Base-by-base conservation (phyloP, 2,113 vertebrate species). In the Sceloporus tristichus region DNA sequence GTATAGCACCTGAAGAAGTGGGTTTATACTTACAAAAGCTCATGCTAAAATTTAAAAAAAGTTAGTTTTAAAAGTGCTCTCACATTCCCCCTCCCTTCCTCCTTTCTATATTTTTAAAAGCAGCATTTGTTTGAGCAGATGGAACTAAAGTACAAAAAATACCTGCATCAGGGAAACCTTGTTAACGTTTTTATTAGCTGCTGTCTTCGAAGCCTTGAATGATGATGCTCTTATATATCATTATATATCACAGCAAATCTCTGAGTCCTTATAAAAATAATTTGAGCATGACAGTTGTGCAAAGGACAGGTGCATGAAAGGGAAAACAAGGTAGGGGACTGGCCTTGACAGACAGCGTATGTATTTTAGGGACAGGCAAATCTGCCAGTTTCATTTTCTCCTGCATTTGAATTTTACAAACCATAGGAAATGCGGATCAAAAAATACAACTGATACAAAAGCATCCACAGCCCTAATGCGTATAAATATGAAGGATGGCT, bases 161-260 rank as follows among this genome's bases (percentile, higher is more conserved):
- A 68, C 92, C 87, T 86, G 95, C 86, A 85, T 91, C 86, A 91
- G 91, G 93, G 91, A 94, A 94, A 86, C 56, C 84, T 93, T 76
- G 91, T 96, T 96, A 96, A 93, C 85, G 73, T 93, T 96, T 96
- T 92, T 86, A 86, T 86, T 86, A 40, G 40, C 77, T 84, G 88
- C 93, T 94, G 90, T 88, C 87, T 94, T 95, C 96, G 95, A 93
- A 89, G 91, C 82, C 95, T 95, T 96, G 94, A 95, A 93, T 95
- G 96, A 95, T 90, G 90, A 93, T 94, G 80, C 73, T 94, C 95
- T 94, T 93, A 93, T 94, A 85, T 93, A 76, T 93, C 88, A 94
- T 94, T 93, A 71, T 94, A 90, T 91, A 94, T 93, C 90, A 88
- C 81, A 91, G 74, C 90, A 94, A 93, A 94, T 96, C 89, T 77